Evolutionary conservation across 37 sponge, comb jelly and placozoan genomes (phyloP), one percentile per base, ranked within the genome.

Genomic region (Diacarnus erythraeanus): DNA sequence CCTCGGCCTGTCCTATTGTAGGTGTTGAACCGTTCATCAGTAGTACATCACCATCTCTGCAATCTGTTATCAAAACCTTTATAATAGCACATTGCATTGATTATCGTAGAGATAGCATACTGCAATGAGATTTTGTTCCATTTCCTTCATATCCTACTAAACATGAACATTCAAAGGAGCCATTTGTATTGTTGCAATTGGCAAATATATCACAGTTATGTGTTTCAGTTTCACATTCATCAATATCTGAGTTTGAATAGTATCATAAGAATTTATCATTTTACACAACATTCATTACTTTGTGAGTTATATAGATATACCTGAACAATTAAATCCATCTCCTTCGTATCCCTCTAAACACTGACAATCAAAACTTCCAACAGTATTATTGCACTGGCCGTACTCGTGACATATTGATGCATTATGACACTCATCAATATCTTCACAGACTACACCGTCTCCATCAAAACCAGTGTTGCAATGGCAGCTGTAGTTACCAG

Each of bases 181-280:
- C 87, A 76, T 61, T 69, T 27, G 82, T 69, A 33, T 87, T 76
- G 37, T 21, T 70, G 60, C 87, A 87, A 26, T 54, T 37, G 60
- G 75, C 75, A 82, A 74, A 43, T 27, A 51, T 23, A 15, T 39
- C 26, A 34, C 61, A 12, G 57, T 74, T 73, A 61, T 21, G 3
- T 22, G 38, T 38, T 1, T 38, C 42, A 33, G 33, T 0, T 17
- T 9, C 29, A 77, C 77, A 77, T 39, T 77, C 77, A 61, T 47
- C 51, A 6, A 47, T 12, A 47, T 47, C 51, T 47, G 51, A 47
- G 20, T 38, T 60, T 30, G 38, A 60, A 5, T 21, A 35, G 26
- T 27, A 61, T 12, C 27, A 60, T 5, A 26, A 60, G 61, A 6
- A 60, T 60, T 5, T 6, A 60, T 20, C 23, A 25, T 60, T 60